A percentile compares a stretch with the other conserved stretches of the same genome.
These are phyloP conservation scores for Acanthurus lineatus DNA, from an alignment of 2,797 vertebrate species.

Conservation along the genomic window DNA sequence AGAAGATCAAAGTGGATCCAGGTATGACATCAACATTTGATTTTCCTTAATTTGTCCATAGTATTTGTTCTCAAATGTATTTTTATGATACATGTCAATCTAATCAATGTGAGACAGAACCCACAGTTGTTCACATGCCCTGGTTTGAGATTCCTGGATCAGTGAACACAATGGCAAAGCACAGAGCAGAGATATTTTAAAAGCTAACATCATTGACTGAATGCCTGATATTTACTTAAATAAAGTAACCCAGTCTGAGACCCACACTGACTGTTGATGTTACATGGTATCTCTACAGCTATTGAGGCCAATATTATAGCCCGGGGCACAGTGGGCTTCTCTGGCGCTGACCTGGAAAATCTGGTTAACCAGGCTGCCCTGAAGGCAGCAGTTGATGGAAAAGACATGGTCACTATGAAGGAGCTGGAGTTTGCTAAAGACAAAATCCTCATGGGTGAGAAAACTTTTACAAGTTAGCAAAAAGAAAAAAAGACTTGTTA, in stretches of 20 bases:
- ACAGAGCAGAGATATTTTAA: background rate
- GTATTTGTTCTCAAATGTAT: background rate
- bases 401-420: slow-evolving; percentile 96
- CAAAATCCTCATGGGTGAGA: slow-evolving; percentile 97
- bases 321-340: slow-evolving; percentile 98
- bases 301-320: slow-evolving; percentile 94
- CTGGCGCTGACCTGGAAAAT: slow-evolving; percentile 98
- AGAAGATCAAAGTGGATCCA: slow-evolving; percentile 94
- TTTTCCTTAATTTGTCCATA: background rate
- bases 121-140: background rate
- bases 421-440: slow-evolving; percentile 98
- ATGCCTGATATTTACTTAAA: too few relatives aligned
- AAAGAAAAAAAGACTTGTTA: background rate
- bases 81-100: background rate
- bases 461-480: background rate
- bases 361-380: slow-evolving; percentile 98
- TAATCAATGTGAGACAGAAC: background rate
- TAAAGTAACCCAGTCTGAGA: background rate
- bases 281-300: slow-evolving; percentile 74
- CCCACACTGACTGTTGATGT: background rate
- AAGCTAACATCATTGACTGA: too few relatives aligned
- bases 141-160: background rate
- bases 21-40: slow-evolving; percentile 61
- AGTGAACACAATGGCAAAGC: background rate
- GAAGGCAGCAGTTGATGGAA: slow-evolving; percentile 96